These are phyloP conservation scores for Archocentrus centrarchus DNA, from an alignment of 2,113 vertebrate species.

Conservation along the genomic window DNA sequence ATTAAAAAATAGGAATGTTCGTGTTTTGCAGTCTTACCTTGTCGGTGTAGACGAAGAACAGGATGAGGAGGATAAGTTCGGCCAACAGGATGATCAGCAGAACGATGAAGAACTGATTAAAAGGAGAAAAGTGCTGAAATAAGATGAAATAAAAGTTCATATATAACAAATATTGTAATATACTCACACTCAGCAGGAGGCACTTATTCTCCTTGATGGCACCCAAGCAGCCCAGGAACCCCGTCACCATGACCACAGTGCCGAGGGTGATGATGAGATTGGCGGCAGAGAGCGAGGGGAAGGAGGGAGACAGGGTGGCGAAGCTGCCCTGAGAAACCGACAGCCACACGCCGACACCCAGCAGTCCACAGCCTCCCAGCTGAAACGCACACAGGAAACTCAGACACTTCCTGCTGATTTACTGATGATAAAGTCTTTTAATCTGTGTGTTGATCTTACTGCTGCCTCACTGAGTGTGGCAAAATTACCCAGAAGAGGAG, in stretches of 20 bases:
- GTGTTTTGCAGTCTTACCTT: conserved; percentile 81
- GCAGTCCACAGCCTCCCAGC: conserved; percentile 95
- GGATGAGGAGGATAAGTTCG: conserved; percentile 93
- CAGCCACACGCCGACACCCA: conserved; percentile 98
- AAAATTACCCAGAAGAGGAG: conserved; percentile 96
- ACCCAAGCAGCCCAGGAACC: conserved; percentile 96
- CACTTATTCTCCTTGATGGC: conserved; percentile 99
- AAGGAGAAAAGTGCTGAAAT: background rate
- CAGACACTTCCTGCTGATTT: conserved; percentile 39
- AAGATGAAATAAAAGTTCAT: background rate
- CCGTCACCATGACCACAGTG: conserved; percentile 95
- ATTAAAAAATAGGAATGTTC: background rate
- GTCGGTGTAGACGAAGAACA: conserved; percentile 97
- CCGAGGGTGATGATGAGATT: conserved; percentile 95
- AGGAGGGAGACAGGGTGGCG: conserved; percentile 96
- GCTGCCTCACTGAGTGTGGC: background rate
- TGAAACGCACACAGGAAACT: conserved; percentile 75
- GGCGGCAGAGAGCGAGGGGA: conserved; percentile 94
- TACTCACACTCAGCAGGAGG: conserved; percentile 95
- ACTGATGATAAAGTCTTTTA: background rate
- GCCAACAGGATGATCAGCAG: conserved; percentile 93
- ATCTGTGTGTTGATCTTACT: background rate
- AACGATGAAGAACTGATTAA: conserved; percentile 92
- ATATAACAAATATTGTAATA: background rate
- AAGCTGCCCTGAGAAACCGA: conserved; percentile 98